These are phyloP conservation scores for Ceryle rudis DNA, from an alignment of 2,797 vertebrate genomes.

Conservation along the genomic window DNA sequence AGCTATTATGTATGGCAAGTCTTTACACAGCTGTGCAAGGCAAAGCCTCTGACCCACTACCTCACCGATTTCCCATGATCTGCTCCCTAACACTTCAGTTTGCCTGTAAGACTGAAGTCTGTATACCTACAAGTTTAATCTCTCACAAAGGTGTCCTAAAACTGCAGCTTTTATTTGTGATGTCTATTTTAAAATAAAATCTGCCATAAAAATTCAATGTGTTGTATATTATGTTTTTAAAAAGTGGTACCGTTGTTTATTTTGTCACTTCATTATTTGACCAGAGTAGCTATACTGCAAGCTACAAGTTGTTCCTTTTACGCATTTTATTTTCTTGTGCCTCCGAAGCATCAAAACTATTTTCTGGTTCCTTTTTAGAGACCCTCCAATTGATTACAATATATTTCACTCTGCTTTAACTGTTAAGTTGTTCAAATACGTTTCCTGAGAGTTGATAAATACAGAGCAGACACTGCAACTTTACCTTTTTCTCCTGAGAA, in stretches of 20 bases:
- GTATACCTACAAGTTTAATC: neutral
- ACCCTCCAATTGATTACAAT: neutral
- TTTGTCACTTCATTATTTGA: neutral
- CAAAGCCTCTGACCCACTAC: neutral
- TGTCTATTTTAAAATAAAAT: neutral
- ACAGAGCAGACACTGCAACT: neutral
- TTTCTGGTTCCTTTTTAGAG: neutral
- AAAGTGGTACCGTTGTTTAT: neutral
- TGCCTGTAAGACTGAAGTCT: neutral
- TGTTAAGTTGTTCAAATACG: neutral
- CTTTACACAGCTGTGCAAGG: conserved; percentile 45
- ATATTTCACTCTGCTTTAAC: neutral
- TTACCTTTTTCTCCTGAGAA: neutral
- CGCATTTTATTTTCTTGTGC: neutral
- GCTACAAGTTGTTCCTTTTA: neutral
- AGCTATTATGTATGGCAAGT: neutral
- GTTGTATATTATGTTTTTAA: neutral
- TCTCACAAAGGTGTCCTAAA: neutral
- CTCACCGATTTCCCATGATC: neutral
- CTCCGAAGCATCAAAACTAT: neutral
- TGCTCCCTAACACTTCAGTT: neutral
- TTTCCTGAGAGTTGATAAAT: neutral
- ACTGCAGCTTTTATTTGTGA: neutral
- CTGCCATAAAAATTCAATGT: neutral
- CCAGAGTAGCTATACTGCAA: neutral